phyloP scores from a whole-genome alignment of 2,113 vertebrate species.

The Gymnorhina tibicen region DNA sequence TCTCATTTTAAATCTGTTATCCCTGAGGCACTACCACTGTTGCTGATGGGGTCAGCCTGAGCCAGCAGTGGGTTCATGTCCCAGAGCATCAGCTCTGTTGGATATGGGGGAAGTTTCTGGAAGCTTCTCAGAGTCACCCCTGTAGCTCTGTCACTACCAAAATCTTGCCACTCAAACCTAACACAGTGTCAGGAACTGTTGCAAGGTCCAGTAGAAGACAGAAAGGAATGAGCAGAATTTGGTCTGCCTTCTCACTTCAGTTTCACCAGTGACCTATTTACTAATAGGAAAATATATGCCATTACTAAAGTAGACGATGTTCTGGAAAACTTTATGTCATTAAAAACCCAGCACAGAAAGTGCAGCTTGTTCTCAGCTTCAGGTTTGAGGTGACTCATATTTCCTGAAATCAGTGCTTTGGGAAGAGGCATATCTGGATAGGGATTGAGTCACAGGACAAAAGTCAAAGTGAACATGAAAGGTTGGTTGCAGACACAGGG shows the following conservation, averaged over 20 bases:
- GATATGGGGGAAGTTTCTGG: background rate
- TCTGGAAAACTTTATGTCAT: background rate
- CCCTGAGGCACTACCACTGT: background rate
- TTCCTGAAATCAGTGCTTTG: background rate
- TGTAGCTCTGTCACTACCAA: background rate
- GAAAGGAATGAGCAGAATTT: background rate
- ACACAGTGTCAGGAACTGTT: background rate
- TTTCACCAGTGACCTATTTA: background rate
- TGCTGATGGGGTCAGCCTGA: background rate
- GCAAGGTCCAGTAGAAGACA: background rate
- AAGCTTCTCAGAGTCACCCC: background rate
- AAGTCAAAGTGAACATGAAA: background rate
- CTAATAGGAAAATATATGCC: background rate
- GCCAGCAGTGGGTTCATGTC: fast-evolving
- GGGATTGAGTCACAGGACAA: background rate
- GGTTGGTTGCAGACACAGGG: background rate
- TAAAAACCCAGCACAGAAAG: background rate
- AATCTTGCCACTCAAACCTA: background rate
- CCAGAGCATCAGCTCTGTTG: fast-evolving
- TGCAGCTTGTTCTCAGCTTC: background rate
- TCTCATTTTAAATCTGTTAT: background rate
- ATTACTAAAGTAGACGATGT: background rate
- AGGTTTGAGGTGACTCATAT: background rate
- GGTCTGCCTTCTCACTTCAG: background rate
- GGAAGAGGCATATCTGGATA: background rate